These are phyloP conservation scores for Lochmaea crataegi DNA, from an alignment of 2,888 invertebrate genomes.

Conservation along the genomic window DNA sequence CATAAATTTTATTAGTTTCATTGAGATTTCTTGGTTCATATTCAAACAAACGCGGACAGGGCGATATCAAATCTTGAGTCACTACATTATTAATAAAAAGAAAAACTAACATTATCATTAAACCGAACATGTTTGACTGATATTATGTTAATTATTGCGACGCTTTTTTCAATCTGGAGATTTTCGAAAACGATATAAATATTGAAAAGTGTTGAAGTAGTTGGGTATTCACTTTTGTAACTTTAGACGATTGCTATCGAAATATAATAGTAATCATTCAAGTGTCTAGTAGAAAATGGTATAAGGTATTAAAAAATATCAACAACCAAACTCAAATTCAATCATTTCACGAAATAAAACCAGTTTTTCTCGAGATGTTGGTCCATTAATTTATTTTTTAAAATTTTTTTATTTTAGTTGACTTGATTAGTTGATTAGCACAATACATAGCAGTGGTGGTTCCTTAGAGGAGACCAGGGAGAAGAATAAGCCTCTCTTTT, in stretches of 20 bases:
- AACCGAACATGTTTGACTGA: constrained; percentile 1
- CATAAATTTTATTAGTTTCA: constrained; percentile 73
- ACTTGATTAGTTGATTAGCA: too few species aligned
- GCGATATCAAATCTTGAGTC: constrained; percentile 57
- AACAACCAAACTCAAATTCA: too few species aligned
- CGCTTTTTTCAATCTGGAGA: background rate
- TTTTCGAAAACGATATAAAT: background rate
- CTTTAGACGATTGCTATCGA: background rate
- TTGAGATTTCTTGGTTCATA: constrained; percentile 68
- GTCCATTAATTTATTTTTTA: too few species aligned
- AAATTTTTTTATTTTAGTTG: too few species aligned
- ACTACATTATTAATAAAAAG: constrained; percentile 25
- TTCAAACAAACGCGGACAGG: constrained; percentile 72
- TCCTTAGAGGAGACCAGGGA: too few species aligned
- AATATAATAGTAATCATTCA: background rate
- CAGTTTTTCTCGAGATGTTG: too few species aligned
- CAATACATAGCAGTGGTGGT: too few species aligned
- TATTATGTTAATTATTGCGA: background rate
- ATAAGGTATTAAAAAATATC: background rate
- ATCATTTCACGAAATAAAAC: too few species aligned
- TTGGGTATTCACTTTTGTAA: background rate
- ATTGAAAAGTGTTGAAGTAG: too few species aligned
- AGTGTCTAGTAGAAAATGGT: background rate
- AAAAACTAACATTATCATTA: background rate
- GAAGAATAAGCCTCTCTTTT: too few species aligned